Percentiles rank a stretch among this genome's conserved stretches.
phyloP scores from a whole-genome alignment of 2,113 vertebrate genomes.

The Gymnogyps californianus region DNA sequence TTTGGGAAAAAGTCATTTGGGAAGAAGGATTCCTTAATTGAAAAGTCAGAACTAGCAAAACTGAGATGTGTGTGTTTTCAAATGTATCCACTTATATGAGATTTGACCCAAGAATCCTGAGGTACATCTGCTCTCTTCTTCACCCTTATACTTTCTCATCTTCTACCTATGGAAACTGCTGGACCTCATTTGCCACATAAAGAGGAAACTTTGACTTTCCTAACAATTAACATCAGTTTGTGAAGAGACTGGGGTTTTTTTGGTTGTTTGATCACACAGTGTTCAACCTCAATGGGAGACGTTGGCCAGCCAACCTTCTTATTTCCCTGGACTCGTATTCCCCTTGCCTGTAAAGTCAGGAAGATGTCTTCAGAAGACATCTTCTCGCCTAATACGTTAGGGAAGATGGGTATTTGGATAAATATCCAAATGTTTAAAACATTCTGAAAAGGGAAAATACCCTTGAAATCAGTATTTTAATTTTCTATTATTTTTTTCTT shows the following conservation, averaged over 20 bases:
- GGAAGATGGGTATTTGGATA: not conserved
- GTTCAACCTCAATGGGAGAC: not conserved
- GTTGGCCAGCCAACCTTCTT: not conserved
- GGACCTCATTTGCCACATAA: not conserved
- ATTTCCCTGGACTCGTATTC: not conserved
- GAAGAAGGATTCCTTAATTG: not conserved
- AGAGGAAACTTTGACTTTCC: not conserved
- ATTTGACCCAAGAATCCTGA: not conserved
- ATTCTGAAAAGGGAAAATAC: not conserved
- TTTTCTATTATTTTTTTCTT: not conserved
- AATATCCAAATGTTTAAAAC: not conserved
- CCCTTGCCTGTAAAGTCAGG: not conserved
- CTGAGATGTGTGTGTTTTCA: not conserved
- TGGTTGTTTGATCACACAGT: not conserved
- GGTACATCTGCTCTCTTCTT: not conserved
- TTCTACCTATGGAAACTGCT: not conserved
- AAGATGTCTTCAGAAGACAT: not conserved
- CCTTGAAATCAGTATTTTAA: conserved; percentile 25
- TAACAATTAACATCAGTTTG: not conserved
- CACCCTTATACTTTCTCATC: not conserved
- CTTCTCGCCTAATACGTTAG: not conserved
- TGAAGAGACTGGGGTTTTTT: not conserved
- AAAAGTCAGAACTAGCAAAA: not conserved
- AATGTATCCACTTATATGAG: not conserved
- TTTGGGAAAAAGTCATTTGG: not conserved